phyloP scores from a whole-genome alignment of 2,797 vertebrate genomes.

The Atherinosoma microstoma region DNA sequence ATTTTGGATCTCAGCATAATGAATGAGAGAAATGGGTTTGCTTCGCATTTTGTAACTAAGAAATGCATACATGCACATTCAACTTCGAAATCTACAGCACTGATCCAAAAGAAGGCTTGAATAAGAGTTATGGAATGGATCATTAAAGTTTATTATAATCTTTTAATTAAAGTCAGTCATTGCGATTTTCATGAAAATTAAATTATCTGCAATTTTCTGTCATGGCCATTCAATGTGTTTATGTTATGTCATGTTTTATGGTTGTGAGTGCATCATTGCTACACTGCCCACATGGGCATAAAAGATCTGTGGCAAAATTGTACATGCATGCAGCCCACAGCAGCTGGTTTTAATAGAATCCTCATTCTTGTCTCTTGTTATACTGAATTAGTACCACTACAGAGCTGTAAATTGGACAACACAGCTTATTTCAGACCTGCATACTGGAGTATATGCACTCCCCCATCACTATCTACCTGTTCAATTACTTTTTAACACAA shows the following conservation, averaged over 20 bases:
- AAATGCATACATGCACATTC: slow-evolving; percentile 13
- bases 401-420: background rate
- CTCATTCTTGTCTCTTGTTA: background rate
- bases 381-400: background rate
- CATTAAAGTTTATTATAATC: background rate
- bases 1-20: slow-evolving; percentile 33
- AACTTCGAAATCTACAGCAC: slow-evolving; percentile 6
- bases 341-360: background rate
- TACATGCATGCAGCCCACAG: background rate
- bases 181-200: background rate
- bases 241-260: background rate
- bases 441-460: background rate
- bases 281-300: too few species aligned
- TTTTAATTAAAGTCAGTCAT: slow-evolving; percentile 18
- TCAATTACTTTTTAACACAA: background rate
- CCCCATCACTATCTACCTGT: background rate
- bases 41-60: slow-evolving; percentile 36
- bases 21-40: slow-evolving; percentile 32
- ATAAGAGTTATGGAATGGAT: slow-evolving; percentile 4
- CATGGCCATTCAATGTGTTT: background rate
- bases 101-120: background rate
- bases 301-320: background rate
- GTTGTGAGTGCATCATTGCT: background rate
- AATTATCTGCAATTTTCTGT: background rate
- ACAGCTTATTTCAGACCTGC: background rate